phyloP scores from a whole-genome alignment of 2,113 vertebrate species.

The Panthera tigris region DNA sequence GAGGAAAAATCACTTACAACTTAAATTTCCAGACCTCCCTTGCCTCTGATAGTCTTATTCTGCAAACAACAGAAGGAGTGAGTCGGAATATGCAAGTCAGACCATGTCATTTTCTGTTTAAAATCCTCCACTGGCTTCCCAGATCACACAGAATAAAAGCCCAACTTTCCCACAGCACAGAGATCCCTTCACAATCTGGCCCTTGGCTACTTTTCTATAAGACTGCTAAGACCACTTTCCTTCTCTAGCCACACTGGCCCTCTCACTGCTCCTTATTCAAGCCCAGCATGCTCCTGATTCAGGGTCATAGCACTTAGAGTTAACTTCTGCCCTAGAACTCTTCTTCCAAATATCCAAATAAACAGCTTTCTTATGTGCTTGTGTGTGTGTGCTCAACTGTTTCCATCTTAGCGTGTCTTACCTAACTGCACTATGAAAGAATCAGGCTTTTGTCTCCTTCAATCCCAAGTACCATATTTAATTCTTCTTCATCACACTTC shows the following conservation, averaged over 20 bases:
- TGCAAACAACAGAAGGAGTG: background rate
- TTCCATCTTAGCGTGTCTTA: background rate
- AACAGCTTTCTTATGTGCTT: background rate
- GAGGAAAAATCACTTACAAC: background rate
- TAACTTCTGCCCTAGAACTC: background rate
- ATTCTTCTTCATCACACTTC: background rate
- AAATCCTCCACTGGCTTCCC: background rate
- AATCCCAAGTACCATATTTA: background rate
- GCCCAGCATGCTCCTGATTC: background rate
- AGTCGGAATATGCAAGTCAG: background rate
- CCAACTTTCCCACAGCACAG: background rate
- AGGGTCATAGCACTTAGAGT: background rate
- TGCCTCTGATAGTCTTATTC: background rate
- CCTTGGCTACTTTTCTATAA: background rate
- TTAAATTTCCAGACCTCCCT: background rate
- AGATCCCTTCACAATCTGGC: rapidly evolving
- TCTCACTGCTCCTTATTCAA: background rate
- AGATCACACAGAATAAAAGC: background rate
- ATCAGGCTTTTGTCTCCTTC: background rate
- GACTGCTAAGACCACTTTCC: background rate
- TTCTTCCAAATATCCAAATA: background rate
- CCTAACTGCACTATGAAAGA: background rate
- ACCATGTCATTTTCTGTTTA: background rate
- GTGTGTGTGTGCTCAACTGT: background rate
- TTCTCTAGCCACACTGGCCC: background rate